Base-by-base conservation (phyloP, 2,797 vertebrate genomes). In the Crenichthys baileyi region DNA sequence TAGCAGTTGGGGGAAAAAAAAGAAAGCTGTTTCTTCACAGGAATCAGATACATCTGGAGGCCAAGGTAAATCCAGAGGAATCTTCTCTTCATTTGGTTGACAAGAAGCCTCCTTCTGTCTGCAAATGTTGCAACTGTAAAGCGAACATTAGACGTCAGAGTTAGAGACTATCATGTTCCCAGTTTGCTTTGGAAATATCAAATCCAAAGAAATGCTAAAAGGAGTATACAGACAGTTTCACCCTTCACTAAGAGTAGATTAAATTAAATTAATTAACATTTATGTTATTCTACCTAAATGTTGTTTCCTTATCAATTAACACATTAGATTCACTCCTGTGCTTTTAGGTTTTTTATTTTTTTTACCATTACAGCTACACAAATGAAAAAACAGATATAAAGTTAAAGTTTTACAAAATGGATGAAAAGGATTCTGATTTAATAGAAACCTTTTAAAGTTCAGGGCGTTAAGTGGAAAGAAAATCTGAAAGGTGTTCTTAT, bases 81-180 rank as follows among this genome's bases (percentile, higher is more conserved):
- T 65, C 16, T 65, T 65, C 29, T 65, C 61, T 87, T 80, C 39
- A 77, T 87, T 87, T 87, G 82, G 73, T 76, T 18, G 1, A 82
- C 83, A 87, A 85, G 84, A 81, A 86, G 84, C 46, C 39, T 65
- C 26, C 13, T 76, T 61, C 24, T 51, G 77, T 84, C 76, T 87
- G 76, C 68, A 70, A 89, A 83, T 76, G 79, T 83, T 79, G 82
- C 9, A 5, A 60, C 67, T 79, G 46, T 84, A 31, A 86, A 87
- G 31, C 83, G 79, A 76, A 90, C 84, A 84, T 76, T 80, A 71
- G 81, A 83, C 82, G 91, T 90, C 86, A 91, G 79, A 71, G 71
- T 11, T 82, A 81, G 74, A 70, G 81, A 88, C 83, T 86, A 84
- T 87, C 9, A 31, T 86, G 85, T 87, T 90, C 74, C 87, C 56